Evolutionary conservation across 2,113 vertebrate genomes (phyloP).

Genomic region (Poeciliopsis occidentalis): DNA sequence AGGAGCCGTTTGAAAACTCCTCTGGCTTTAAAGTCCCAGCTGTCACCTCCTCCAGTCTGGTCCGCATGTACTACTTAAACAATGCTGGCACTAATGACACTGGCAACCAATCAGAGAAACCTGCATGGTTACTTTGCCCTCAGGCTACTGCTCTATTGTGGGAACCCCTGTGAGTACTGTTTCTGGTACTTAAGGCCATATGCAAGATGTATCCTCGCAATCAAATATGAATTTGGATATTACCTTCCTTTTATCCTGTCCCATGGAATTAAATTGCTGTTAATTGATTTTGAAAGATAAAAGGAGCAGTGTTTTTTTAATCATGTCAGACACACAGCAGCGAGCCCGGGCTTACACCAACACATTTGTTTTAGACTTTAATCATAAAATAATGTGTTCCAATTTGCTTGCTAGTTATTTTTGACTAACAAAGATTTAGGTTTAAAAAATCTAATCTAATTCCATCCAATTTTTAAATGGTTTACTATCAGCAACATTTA

Average conservation of each 20-base stretch:
- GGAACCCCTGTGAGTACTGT: conserved; percentile 90
- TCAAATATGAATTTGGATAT: conserved; percentile 99
- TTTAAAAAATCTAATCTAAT: too few relatives aligned
- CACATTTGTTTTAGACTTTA: too few relatives aligned
- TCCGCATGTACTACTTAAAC: conserved; percentile 98
- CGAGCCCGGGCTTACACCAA: too few relatives aligned
- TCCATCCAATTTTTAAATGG: too few relatives aligned
- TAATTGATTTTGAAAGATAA: conserved; percentile 98
- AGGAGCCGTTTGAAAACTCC: conserved; percentile 98
- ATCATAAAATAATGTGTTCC: too few relatives aligned
- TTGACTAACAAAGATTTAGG: too few relatives aligned
- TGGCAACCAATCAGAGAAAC: conserved; percentile 92
- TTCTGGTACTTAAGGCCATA: conserved; percentile 97
- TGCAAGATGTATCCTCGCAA: conserved; percentile 94
- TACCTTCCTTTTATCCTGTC: conserved; percentile 99
- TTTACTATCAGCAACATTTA: too few relatives aligned
- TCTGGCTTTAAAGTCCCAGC: conserved; percentile 99
- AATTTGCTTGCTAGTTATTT: too few relatives aligned
- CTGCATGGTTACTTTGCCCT: conserved; percentile 90
- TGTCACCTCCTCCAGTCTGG: conserved; percentile 90
- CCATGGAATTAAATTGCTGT: conserved; percentile 90
- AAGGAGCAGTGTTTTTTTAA: conserved; percentile 68
- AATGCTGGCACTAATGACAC: conserved; percentile 99
- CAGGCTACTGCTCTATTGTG: conserved; percentile 92
- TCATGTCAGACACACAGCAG: too few relatives aligned